phyloP scores from a whole-genome alignment of 2,797 vertebrate species.

The Gephyroberyx darwinii region DNA sequence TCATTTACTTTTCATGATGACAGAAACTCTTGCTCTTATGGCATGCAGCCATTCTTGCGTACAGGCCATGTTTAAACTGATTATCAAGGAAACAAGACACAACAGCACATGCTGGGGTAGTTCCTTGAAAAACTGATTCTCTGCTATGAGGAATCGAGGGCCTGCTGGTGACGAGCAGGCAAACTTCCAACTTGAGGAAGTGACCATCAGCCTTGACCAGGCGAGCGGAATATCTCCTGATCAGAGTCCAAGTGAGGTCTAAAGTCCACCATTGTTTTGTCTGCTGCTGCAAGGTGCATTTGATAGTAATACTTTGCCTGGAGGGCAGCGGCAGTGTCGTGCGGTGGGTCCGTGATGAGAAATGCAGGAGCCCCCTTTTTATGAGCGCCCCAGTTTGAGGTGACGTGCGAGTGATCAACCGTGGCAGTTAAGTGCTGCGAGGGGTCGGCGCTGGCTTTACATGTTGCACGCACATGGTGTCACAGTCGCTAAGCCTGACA shows the following conservation, averaged over 20 bases:
- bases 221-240: conserved; percentile 26
- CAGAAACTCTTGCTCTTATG: background rate
- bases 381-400: conserved; percentile 7
- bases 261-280: conserved; percentile 48
- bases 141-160: conserved; percentile 2
- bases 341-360: background rate
- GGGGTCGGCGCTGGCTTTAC: conserved; percentile 15
- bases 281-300: conserved; percentile 7
- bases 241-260: conserved; percentile 11
- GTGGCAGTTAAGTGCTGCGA: conserved; percentile 3
- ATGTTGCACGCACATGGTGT: conserved; percentile 32
- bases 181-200: conserved; percentile 9
- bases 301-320: conserved; percentile 9
- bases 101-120: background rate
- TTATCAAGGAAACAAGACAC: conserved; percentile 15
- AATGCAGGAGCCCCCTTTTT: conserved; percentile 9
- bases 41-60: background rate
- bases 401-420: conserved; percentile 12
- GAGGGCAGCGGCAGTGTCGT: background rate
- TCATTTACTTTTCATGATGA: conserved; percentile 16
- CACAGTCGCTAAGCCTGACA: conserved; percentile 41
- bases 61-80: conserved; percentile 23
- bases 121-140: conserved; percentile 11
- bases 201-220: conserved; percentile 1
- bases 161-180: background rate